Conservation (phyloP, 1,140 invertebrate species). For the Temnothorax nylanderi region DNA sequence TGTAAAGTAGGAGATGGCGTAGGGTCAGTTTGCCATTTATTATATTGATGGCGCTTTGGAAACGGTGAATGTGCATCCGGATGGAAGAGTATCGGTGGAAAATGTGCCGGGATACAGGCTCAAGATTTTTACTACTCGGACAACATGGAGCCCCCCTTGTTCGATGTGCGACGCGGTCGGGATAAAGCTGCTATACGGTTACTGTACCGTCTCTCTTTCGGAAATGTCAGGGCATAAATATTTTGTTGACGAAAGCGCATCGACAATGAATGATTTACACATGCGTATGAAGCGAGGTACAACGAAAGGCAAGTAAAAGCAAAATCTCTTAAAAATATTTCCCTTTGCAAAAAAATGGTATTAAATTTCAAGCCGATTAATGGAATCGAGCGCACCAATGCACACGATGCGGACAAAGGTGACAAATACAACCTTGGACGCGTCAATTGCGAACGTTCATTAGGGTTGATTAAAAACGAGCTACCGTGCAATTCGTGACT, state of each 20-base stretch:
- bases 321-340: not conserved
- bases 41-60: slow-evolving; percentile 82
- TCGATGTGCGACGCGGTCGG: slow-evolving; percentile 87
- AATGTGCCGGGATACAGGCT: slow-evolving; percentile 78
- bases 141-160: slow-evolving; percentile 88
- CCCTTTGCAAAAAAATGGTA: not conserved
- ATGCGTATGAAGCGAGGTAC: not conserved
- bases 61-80: slow-evolving; percentile 73
- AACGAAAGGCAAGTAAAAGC: slow-evolving; percentile 21
- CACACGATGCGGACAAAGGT: not conserved
- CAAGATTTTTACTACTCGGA: slow-evolving; percentile 85
- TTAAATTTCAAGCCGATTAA: slow-evolving; percentile 43
- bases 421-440: slow-evolving; percentile 6
- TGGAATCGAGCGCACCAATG: slow-evolving; percentile 8
- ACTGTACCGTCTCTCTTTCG: slow-evolving; percentile 85
- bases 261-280: not conserved
- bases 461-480: slow-evolving; percentile 84
- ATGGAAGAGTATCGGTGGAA: slow-evolving; percentile 69
- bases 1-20: slow-evolving; percentile 83
- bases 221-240: slow-evolving; percentile 26
- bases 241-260: not conserved
- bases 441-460: slow-evolving; percentile 40
- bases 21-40: slow-evolving; percentile 83
- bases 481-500: slow-evolving; percentile 88
- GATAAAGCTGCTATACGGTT: slow-evolving; percentile 85